Conservation (phyloP, 2,113 vertebrate genomes). For the Tautogolabrus adspersus region DNA sequence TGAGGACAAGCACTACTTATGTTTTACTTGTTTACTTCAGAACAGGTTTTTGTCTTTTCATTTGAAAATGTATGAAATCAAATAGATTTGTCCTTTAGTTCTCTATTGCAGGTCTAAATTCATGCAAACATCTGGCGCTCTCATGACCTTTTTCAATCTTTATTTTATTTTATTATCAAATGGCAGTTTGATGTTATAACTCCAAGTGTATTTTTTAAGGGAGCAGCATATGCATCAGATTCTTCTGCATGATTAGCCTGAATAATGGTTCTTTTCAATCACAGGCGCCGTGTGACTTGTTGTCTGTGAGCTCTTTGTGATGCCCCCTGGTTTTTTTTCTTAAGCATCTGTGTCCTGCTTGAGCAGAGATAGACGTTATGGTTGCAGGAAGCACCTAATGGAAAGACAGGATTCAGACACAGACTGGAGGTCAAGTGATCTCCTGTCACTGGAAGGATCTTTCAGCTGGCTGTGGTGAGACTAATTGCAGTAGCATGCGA, state of each 20-base stretch:
- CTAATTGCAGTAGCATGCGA: slow-evolving; percentile 82
- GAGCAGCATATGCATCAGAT: slow-evolving; percentile 36
- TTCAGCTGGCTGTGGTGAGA: slow-evolving; percentile 78
- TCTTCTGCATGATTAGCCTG: slow-evolving; percentile 28
- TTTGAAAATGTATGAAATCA: no score
- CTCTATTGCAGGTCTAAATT: not conserved
- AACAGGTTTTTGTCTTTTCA: no score
- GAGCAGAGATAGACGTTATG: slow-evolving; percentile 69
- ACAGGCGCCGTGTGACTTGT: slow-evolving; percentile 65
- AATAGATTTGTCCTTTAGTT: no score
- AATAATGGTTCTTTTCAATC: slow-evolving; percentile 75
- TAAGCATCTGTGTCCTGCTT: slow-evolving; percentile 69
- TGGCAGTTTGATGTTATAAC: slow-evolving; percentile 35
- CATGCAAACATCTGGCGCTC: no score
- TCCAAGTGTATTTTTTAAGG: slow-evolving; percentile 32
- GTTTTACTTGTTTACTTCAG: no score
- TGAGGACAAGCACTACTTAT: no score
- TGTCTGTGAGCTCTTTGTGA: slow-evolving; percentile 74
- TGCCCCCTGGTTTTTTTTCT: slow-evolving; percentile 52
- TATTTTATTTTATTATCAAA: not conserved
- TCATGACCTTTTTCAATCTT: no score
- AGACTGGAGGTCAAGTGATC: slow-evolving; percentile 79
- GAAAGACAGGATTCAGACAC: slow-evolving; percentile 67
- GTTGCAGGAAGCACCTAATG: slow-evolving; percentile 73
- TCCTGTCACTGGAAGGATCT: slow-evolving; percentile 70